phyloP scores from a whole-genome alignment of 2,888 invertebrate genomes.

The Phortica okadai region DNA sequence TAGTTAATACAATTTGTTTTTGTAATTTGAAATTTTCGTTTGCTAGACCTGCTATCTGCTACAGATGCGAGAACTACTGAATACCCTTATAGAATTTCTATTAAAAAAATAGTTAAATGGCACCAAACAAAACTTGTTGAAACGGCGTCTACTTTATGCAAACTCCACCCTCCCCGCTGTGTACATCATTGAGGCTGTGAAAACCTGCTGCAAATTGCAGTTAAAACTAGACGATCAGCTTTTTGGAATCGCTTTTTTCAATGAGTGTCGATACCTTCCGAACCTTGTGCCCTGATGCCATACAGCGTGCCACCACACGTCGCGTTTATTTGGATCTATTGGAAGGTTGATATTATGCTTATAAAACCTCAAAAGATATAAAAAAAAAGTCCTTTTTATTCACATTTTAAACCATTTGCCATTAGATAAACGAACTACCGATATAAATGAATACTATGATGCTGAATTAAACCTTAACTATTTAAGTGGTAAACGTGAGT shows the following conservation, averaged over 20 bases:
- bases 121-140: too few relatives aligned
- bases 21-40: too few relatives aligned
- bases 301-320: constrained; percentile 77
- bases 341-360: constrained; percentile 76
- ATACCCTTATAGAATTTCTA: too few relatives aligned
- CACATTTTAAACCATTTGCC: too few relatives aligned
- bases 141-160: too few relatives aligned
- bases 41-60: too few relatives aligned
- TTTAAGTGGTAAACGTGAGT: constrained; percentile 49
- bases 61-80: too few relatives aligned
- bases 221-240: neutral
- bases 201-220: too few relatives aligned
- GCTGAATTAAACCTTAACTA: constrained; percentile 53
- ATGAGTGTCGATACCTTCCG: constrained; percentile 68
- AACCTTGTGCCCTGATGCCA: constrained; percentile 76
- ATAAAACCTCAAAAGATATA: constrained; percentile 3
- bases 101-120: too few relatives aligned
- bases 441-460: constrained; percentile 58
- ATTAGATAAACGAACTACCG: constrained; percentile 49
- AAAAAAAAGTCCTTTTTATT: neutral
- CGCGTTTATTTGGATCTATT: constrained; percentile 79
- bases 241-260: constrained; percentile 43
- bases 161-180: too few relatives aligned
- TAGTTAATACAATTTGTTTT: too few relatives aligned
- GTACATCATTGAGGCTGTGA: too few relatives aligned